Conservation (phyloP, 1,140 invertebrate genomes). For the Halyomorpha halys region DNA sequence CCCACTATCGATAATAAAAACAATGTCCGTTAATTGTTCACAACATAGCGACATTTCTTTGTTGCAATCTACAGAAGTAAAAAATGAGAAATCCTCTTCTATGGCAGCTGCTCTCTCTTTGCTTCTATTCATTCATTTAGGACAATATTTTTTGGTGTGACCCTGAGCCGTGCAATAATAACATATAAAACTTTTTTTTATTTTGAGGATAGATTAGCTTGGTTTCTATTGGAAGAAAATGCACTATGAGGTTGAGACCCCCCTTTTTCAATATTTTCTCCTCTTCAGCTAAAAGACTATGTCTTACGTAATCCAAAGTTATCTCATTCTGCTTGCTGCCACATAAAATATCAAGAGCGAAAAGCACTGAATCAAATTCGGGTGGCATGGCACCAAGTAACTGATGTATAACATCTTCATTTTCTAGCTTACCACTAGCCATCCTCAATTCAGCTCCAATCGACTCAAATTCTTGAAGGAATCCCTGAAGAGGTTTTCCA, state of each 20-base stretch:
- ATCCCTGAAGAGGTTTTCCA: neutral
- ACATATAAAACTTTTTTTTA: neutral
- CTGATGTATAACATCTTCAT: too few relatives aligned
- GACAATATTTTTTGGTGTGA: neutral
- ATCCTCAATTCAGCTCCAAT: neutral
- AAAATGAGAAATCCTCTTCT: slow-evolving; percentile 7
- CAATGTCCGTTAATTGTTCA: neutral
- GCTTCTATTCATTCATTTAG: neutral
- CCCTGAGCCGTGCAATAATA: neutral
- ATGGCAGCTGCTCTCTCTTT: neutral
- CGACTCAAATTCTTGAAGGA: neutral
- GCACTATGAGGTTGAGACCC: too few relatives aligned
- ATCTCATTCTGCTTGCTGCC: too few relatives aligned
- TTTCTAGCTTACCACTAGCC: too few relatives aligned
- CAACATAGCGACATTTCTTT: slow-evolving; percentile 1
- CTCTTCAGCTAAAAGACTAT: neutral
- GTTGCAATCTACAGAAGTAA: neutral
- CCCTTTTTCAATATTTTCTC: neutral
- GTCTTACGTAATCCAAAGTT: too few relatives aligned
- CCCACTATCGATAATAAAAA: slow-evolving; percentile 4
- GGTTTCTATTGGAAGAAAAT: too few relatives aligned
- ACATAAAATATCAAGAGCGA: too few relatives aligned
- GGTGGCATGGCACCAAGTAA: too few relatives aligned
- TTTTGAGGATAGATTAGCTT: too few relatives aligned
- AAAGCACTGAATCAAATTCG: too few relatives aligned